Percentiles rank a stretch among this genome's conserved stretches.
Conservation (phyloP, 1,140 invertebrate species). For the Polypedilum pembai region DNA sequence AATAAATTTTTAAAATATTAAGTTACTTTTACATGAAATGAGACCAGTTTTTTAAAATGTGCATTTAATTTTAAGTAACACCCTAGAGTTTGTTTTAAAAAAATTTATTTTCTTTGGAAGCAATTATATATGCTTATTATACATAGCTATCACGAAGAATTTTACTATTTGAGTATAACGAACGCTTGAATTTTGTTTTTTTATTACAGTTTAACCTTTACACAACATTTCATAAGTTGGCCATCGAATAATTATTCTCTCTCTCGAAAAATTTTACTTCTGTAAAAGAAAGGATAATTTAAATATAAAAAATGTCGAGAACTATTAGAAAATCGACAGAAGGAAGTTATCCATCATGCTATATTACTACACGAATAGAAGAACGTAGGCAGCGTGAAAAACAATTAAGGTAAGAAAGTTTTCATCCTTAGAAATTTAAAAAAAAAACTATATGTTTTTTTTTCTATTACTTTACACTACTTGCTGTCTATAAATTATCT, state of each 20-base stretch:
- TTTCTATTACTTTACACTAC: neutral
- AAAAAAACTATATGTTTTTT: neutral
- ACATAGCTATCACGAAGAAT: neutral
- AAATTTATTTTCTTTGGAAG: neutral
- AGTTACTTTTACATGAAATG: too few species aligned
- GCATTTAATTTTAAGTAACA: neutral
- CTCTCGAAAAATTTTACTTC: too few species aligned
- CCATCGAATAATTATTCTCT: too few species aligned
- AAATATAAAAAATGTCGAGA: slow-evolving; percentile 39
- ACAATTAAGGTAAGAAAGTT: slow-evolving; percentile 45
- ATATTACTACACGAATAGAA: slow-evolving; percentile 58
- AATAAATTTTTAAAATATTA: too few species aligned
- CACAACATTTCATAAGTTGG: too few species aligned
- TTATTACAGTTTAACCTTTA: too few species aligned
- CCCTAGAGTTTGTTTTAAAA: neutral
- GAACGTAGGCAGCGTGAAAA: slow-evolving; percentile 60
- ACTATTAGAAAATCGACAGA: slow-evolving; percentile 43
- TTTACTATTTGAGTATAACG: too few species aligned
- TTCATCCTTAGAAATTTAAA: neutral
- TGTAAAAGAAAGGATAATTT: too few species aligned
- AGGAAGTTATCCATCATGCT: slow-evolving; percentile 64
- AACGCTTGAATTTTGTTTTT: too few species aligned
- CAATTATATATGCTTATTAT: neutral
- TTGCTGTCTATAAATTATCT: neutral
- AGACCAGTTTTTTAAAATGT: neutral